Evolutionary conservation across 2,888 invertebrate genomes (phyloP), one percentile per base, ranked within the genome.

Genomic region (Temnothorax ravouxi): DNA sequence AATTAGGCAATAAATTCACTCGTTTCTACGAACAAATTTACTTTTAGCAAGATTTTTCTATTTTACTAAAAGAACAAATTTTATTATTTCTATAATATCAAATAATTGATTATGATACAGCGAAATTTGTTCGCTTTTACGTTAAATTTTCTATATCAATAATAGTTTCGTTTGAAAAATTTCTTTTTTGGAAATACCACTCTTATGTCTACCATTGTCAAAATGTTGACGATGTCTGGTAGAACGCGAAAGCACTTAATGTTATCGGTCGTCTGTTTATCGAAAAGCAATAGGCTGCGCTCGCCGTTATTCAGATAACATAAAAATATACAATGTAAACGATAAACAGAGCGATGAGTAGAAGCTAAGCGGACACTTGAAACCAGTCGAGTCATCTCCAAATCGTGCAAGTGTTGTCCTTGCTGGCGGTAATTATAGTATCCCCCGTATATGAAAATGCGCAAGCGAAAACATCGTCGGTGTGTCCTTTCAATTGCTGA

Each of bases 401-500:
- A 89, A 98, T 96, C 76, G 97, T 95, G 94, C 97, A 97, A 15
- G 97, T 97, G 95, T 97, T 97, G 94, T 98, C 98, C 94, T 98
- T 98, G 90, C 97, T 97, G 0, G 97, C 98, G 25, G 98, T 98
- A 88, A 98, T 95, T 90, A 98, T 96, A 6, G 97, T 96, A 92
- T 97, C 97, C 0, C 97, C 98, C 0, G 96, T 96, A 94, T 98
- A 98, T 52, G 97, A 98, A 94, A 97, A 98, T 1, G 97, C 97
- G 91, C 97, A 97, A n/a, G 97, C 97, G 95, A 98, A 98, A 62
- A 98, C 97, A 93, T 98, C 98, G 9, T 97, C 97, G 25, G 96
- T 96, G 91, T 98, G 98, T 0, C 97, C 98, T 13, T 96, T 96
- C 5, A 98, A 95, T 15, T 97, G 96, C 95, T 98, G 98, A 44